Conservation (phyloP, 1,140 invertebrate genomes). For the Eriosoma lanigerum region DNA sequence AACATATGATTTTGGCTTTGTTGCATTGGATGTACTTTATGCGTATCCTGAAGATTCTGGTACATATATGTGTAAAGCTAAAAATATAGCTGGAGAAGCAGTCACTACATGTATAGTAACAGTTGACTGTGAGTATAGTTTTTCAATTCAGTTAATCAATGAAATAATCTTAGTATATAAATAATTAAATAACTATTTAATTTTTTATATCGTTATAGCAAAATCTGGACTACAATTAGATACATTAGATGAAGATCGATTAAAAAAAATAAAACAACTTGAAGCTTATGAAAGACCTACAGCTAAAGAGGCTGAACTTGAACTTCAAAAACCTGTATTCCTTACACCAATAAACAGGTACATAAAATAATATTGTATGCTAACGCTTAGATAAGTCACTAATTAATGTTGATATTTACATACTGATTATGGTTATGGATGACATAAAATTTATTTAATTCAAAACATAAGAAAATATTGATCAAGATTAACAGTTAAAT, state of each 20-base stretch:
- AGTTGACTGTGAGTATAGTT: conserved; percentile 71
- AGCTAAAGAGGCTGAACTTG: conserved; percentile 73
- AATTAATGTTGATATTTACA: too few species aligned
- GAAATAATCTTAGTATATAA: too few species aligned
- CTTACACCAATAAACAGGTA: conserved; percentile 76
- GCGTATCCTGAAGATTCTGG: conserved; percentile 93
- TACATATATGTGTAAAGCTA: conserved; percentile 92
- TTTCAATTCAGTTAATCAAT: too few species aligned
- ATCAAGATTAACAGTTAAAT: too few species aligned
- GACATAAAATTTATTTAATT: too few species aligned
- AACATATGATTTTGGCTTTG: conserved; percentile 94
- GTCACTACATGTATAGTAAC: conserved; percentile 84
- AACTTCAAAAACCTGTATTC: conserved; percentile 81
- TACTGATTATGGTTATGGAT: too few species aligned
- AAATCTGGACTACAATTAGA: conserved; percentile 82
- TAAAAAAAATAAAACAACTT: conserved; percentile 85
- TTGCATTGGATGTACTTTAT: conserved; percentile 93
- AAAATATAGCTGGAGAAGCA: conserved; percentile 88
- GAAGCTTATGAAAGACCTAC: conserved; percentile 78
- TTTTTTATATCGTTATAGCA: conserved; percentile 61
- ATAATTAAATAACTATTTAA: conserved; percentile 6
- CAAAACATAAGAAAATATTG: too few species aligned
- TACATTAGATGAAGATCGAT: conserved; percentile 83
- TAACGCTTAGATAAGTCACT: too few species aligned
- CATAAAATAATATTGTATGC: conserved; percentile 34